A percentile compares a stretch with the other conserved stretches of the same genome.
These are phyloP conservation scores for Marisa cornuarietis DNA, from an alignment of 1,140 invertebrate genomes.

Conservation along the genomic window DNA sequence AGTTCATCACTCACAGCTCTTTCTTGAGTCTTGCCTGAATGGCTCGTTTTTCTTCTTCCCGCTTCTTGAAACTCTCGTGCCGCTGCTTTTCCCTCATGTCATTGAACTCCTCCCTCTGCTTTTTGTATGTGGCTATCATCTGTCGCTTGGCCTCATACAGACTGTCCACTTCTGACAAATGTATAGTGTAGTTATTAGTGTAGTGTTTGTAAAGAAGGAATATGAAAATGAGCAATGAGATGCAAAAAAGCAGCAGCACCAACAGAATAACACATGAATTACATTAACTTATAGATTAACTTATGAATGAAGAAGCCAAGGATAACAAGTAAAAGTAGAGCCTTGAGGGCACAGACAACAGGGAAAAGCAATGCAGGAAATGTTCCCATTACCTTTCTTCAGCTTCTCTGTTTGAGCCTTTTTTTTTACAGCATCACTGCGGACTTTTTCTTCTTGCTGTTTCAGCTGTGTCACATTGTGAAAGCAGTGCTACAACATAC, in stretches of 20 bases:
- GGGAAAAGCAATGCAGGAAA: not conserved
- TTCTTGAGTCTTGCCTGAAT: conserved; percentile 45
- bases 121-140: conserved; percentile 47
- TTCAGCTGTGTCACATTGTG: conserved; percentile 46
- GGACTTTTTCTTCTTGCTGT: conserved; percentile 47
- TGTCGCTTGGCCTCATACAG: conserved; percentile 53
- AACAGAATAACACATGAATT: not conserved
- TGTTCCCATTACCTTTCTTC: conserved; percentile 45
- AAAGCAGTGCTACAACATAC: conserved; percentile 38
- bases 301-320: not conserved
- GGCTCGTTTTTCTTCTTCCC: conserved; percentile 49
- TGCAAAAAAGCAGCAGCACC: not conserved
- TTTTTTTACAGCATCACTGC: conserved; percentile 25
- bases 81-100: conserved; percentile 47
- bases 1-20: conserved; percentile 39
- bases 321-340: not conserved
- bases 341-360: too few species aligned
- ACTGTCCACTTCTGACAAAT: conserved; percentile 53
- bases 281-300: not conserved
- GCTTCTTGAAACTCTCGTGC: conserved; percentile 46
- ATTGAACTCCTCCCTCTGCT: conserved; percentile 51
- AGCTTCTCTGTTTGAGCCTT: conserved; percentile 35
- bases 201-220: not conserved
- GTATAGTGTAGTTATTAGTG: not conserved
- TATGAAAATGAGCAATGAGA: too few species aligned